phyloP scores from a whole-genome alignment of 2,888 invertebrate genomes.

The Cosmopolites sordidus region DNA sequence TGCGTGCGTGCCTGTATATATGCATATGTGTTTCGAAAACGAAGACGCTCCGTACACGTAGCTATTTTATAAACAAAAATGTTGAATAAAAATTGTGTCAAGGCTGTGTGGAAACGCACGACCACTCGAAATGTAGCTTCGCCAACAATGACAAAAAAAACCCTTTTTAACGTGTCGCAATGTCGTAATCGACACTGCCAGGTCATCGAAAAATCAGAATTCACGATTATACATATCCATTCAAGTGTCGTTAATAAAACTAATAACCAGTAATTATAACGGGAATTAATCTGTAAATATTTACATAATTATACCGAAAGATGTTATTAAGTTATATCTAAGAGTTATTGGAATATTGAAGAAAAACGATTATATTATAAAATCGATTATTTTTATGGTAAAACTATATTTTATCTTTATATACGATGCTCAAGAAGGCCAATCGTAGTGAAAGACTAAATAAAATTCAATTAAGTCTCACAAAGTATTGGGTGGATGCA shows the following conservation, averaged over 20 bases:
- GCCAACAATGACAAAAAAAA: background rate
- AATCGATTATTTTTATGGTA: too few relatives aligned
- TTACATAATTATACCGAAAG: conserved; percentile 8
- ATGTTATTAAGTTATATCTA: too few relatives aligned
- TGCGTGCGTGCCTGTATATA: too few relatives aligned
- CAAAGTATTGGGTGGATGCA: too few relatives aligned
- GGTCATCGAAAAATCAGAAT: conserved; percentile 12
- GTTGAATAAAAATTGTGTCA: conserved; percentile 9
- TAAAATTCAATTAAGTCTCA: too few relatives aligned
- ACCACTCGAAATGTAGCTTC: background rate
- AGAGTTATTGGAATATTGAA: too few relatives aligned
- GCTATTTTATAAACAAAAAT: background rate
- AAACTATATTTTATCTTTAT: too few relatives aligned
- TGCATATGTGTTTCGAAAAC: background rate
- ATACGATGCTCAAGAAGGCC: too few relatives aligned
- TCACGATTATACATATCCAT: conserved; percentile 11
- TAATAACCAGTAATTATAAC: conserved; percentile 10
- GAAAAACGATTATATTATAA: too few relatives aligned
- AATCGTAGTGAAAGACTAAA: too few relatives aligned
- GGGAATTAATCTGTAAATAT: conserved; percentile 14
- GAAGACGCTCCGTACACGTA: background rate
- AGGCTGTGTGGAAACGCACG: conserved; percentile 7
- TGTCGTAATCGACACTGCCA: conserved; percentile 11
- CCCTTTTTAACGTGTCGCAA: background rate
- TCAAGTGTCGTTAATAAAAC: conserved; percentile 7